phyloP scores from a whole-genome alignment of 2,113 vertebrate genomes.

The Salvelinus fontinalis region DNA sequence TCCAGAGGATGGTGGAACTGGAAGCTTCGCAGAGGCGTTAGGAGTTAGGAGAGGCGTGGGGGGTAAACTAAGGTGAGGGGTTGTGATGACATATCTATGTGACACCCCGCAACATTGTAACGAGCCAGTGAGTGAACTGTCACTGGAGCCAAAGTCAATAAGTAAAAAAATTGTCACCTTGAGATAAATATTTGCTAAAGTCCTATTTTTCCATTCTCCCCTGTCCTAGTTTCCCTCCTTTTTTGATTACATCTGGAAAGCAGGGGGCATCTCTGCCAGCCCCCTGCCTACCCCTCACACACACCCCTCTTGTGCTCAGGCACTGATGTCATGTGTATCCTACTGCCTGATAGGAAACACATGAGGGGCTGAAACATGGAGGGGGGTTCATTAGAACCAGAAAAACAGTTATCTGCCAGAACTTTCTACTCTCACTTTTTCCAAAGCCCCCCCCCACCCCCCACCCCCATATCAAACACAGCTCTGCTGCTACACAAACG shows the following conservation, averaged over 20 bases:
- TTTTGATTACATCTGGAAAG: conserved; percentile 78
- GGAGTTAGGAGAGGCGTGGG: no score
- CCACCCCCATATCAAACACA: background rate
- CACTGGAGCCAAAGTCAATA: background rate
- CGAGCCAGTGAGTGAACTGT: background rate
- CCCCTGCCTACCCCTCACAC: no score
- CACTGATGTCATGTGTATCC: conserved; percentile 59
- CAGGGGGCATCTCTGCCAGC: conserved; percentile 27
- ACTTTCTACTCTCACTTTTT: conserved; percentile 53
- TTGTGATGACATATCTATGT: no score
- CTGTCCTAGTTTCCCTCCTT: conserved; percentile 53
- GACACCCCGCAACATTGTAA: background rate
- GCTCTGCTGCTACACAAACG: no score
- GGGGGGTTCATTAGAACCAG: conserved; percentile 42
- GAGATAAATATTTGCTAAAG: background rate
- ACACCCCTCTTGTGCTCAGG: background rate
- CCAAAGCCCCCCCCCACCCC: conserved; percentile 17
- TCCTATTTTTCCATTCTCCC: conserved; percentile 24
- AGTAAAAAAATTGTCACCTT: background rate
- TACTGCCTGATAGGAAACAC: conserved; percentile 70
- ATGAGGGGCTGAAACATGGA: conserved; percentile 42
- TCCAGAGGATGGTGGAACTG: conserved; percentile 10
- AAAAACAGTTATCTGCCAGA: conserved; percentile 53
- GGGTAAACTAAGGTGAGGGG: no score
- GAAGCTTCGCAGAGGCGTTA: no score